These are phyloP conservation scores for Labeo catla DNA, from an alignment of 2,113 vertebrate species.

Conservation along the genomic window DNA sequence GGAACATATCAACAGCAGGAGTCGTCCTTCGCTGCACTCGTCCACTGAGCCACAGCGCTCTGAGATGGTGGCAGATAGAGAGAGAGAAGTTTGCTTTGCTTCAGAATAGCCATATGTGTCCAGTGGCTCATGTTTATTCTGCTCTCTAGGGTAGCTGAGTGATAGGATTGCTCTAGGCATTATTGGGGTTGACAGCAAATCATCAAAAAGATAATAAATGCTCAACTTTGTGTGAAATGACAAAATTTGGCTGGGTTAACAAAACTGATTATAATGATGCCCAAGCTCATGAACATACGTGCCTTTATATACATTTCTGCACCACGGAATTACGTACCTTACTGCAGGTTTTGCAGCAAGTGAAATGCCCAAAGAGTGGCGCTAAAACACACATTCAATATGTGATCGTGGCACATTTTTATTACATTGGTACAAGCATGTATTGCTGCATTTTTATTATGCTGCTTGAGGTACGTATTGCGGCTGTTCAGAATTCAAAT, in stretches of 20 bases:
- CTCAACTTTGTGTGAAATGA: neutral
- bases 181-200: neutral
- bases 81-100: neutral
- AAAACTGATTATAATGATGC: neutral
- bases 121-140: neutral
- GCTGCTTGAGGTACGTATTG: too few species aligned
- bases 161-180: neutral
- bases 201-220: neutral
- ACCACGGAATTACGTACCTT: too few species aligned
- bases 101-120: neutral
- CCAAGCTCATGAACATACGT: too few species aligned
- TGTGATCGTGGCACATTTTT: too few species aligned
- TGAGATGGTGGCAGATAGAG: neutral
- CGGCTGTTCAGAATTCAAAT: too few species aligned
- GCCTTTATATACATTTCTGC: too few species aligned
- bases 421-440: too few species aligned
- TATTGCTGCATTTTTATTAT: too few species aligned
- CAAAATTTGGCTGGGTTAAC: neutral
- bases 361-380: neutral
- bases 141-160: neutral
- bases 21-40: neutral
- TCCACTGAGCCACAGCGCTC: neutral
- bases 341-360: too few species aligned
- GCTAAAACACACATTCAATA: too few species aligned
- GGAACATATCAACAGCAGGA: neutral